Evolutionary conservation across 2,113 vertebrate genomes (phyloP), one percentile per base, ranked within the genome.

Genomic region (Antechinus stuartii): DNA sequence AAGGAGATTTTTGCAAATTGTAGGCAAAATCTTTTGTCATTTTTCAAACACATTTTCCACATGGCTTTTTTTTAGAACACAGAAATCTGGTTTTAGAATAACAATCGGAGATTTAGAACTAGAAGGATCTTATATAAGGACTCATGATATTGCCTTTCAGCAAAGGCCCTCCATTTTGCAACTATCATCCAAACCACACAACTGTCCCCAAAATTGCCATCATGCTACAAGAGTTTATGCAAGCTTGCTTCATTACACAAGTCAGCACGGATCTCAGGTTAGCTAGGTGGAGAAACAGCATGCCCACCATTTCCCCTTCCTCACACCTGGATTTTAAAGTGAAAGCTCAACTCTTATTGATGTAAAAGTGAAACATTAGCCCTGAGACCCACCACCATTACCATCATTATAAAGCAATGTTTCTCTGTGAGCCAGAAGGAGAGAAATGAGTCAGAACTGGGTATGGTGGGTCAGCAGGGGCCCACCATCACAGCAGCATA

Each of bases 381-480:
- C 30, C 54, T 90, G 91, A 50, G 27, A 55, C 76, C 68, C 24
- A 53, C 35, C n/a, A 92, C 55, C 50, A 92, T 61, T 76, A 94
- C 23, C 22, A 95, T 91, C 42, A 92, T 92, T 94, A 95, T 89
- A 92, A 97, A 91, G 26, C 24, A 10, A 84, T n/a, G n/a, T 92
- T 90, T 94, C 49, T 92, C 57, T 93, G 52, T 91, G 91, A 96
- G 42, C 14, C 90, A 90, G 92, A 92, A 50, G 56, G 84, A 96
- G 26, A 96, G 89, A 93, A 23, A 68, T 49, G 16, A 96, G 52
- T 25, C 19, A 4, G 91, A 90, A 92, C 30, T 90, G 19, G 25
- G 11, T 92, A 90, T 8, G 23, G 30, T 94, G 0, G 3, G 57
- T 30, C 56, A 56, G 54, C 35, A 68, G 76, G 93, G 42, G 46